Base-by-base conservation (phyloP, 2,797 vertebrate species). In the Coreius guichenoti region DNA sequence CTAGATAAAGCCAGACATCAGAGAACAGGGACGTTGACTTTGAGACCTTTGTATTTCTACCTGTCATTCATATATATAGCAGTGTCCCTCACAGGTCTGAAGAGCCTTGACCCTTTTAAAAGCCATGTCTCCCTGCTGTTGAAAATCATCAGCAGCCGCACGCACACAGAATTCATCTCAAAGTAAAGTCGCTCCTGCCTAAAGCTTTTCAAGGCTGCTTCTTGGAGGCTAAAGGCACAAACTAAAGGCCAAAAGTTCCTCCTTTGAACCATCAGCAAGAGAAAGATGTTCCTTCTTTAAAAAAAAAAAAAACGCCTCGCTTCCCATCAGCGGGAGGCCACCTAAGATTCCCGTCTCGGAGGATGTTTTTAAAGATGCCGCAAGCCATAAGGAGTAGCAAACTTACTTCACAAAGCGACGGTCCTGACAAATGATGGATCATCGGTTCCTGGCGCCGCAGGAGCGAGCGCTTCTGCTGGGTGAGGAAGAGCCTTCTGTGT, bases 341-440 rank as follows among this genome's bases (percentile, higher is more conserved):
- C n/a, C 17, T 3, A 29, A 36, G 75, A 63, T 77, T 47, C 80
- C 26, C 31, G 8, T 80, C 61, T 80, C 76, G 16, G 43, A 83
- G 79, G 82, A 67, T 73, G 39, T 68, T 86, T 63, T 81, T 70
- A n/a, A 86, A 84, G 45, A 87, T 31, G 61, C 69, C 33, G 14
- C 33, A 73, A 81, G 78, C 78, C 9, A 17, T 63, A 17, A 80
- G 8, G 73, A 85, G 70, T 83, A 45, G 65, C 78, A 80, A 81
- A 70, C 49, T 76, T 80, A 77, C 74, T 85, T 84, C 79, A 72
- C 69, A 45, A 65, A 80, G 82, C 36, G 2, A 49, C 61, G 7
- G 26, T 65, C 68, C 54, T 87, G 77, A 81, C 78, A 87, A 83
- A 82, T 85, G 87, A 86, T 70, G 84, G 78, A 86, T 87, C 87